Conservation (phyloP, 1,140 invertebrate genomes). For the Apis florea region DNA sequence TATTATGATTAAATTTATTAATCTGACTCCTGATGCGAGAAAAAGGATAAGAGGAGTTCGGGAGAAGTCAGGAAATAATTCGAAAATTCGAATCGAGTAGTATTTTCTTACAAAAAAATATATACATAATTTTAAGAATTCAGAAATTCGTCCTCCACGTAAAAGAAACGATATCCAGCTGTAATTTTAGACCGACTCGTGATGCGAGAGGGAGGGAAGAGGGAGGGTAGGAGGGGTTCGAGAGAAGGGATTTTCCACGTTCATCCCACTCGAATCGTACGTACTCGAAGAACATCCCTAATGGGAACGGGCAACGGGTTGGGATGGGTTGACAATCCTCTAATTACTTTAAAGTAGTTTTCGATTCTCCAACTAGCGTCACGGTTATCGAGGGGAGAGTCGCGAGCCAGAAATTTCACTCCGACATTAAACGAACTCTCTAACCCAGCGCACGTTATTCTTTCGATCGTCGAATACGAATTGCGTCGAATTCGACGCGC, state of each 20-base stretch:
- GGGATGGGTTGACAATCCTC: slow-evolving; percentile 77
- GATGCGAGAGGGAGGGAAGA: slow-evolving; percentile 52
- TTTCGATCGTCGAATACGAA: too few relatives aligned
- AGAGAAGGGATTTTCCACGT: slow-evolving; percentile 56
- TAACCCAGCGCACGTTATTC: neutral
- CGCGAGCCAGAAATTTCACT: slow-evolving; percentile 27
- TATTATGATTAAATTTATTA: too few relatives aligned
- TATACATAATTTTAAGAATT: too few relatives aligned
- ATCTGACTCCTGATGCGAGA: slow-evolving; percentile 53
- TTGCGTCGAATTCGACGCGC: too few relatives aligned
- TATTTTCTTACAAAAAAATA: too few relatives aligned
- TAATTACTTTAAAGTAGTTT: slow-evolving; percentile 80
- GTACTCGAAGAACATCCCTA: slow-evolving; percentile 73
- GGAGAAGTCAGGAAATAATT: slow-evolving; percentile 37
- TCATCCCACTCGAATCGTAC: slow-evolving; percentile 70
- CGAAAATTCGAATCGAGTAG: too few relatives aligned
- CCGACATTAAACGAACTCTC: slow-evolving; percentile 9
- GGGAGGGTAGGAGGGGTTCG: slow-evolving; percentile 6
- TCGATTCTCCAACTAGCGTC: slow-evolving; percentile 68
- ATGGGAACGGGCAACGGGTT: slow-evolving; percentile 73
- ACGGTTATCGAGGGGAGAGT: slow-evolving; percentile 50
- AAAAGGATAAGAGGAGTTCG: too few relatives aligned
- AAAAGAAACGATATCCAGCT: slow-evolving; percentile 43
- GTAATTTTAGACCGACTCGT: slow-evolving; percentile 50
- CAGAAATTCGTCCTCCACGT: too few relatives aligned